Conservation (phyloP, 2,888 invertebrate genomes). For the Drosophila conformis region DNA sequence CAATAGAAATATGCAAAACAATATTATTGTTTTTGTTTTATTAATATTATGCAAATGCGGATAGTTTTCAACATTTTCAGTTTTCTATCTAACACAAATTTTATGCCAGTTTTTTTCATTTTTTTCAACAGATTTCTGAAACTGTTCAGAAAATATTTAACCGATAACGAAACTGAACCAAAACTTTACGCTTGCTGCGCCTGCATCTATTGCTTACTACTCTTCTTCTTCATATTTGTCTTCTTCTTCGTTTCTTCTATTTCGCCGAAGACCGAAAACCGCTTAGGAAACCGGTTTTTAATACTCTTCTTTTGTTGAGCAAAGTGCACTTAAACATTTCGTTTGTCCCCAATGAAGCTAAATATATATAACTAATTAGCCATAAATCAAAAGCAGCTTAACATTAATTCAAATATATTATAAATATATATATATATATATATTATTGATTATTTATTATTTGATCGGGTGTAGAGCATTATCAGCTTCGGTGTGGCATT, state of each 20-base stretch:
- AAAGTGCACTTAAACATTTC: neutral
- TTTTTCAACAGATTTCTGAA: slow-evolving; percentile 10
- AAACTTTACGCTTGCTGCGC: slow-evolving; percentile 48
- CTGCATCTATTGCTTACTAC: slow-evolving; percentile 15
- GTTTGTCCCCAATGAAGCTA: neutral
- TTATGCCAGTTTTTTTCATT: neutral
- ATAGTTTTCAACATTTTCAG: neutral
- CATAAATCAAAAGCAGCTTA: neutral
- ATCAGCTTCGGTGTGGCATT: neutral
- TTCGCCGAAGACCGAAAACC: slow-evolving; percentile 16
- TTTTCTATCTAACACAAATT: neutral
- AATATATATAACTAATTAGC: neutral
- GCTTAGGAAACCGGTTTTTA: slow-evolving; percentile 43
- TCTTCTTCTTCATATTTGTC: slow-evolving; percentile 1
- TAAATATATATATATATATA: neutral
- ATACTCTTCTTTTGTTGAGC: slow-evolving; percentile 6
- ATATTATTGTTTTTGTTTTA: neutral
- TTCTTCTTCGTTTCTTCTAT: neutral
- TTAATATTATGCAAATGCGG: neutral
- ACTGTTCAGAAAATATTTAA: slow-evolving; percentile 36
- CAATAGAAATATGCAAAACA: neutral
- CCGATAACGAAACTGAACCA: slow-evolving; percentile 35
- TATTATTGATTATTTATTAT: too few species aligned
- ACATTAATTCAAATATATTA: neutral
- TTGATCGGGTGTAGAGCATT: slow-evolving; percentile 4